phyloP scores from a whole-genome alignment of 2,888 invertebrate species.

The Athalia circularis region DNA sequence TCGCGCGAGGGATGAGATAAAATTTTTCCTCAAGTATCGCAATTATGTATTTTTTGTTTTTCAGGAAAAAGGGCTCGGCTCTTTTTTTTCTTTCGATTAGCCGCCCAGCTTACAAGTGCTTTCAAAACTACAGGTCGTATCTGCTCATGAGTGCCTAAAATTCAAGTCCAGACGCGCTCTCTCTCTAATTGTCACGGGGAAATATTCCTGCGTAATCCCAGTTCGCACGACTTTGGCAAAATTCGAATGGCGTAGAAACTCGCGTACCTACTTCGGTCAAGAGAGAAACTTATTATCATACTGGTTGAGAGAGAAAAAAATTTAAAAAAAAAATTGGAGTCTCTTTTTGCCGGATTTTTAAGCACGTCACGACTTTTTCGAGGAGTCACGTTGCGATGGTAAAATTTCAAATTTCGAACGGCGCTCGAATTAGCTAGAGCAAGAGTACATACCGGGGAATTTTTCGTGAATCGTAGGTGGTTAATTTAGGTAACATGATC shows the following conservation, averaged over 20 bases:
- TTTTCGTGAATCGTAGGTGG: constrained; percentile 22
- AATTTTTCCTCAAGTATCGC: constrained; percentile 19
- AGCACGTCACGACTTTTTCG: no score
- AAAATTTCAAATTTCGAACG: background rate
- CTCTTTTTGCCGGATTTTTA: no score
- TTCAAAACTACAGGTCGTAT: background rate
- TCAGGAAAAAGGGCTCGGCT: background rate
- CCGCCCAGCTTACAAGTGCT: constrained; percentile 5
- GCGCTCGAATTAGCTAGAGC: constrained; percentile 9
- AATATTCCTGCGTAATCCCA: constrained; percentile 9
- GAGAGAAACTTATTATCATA: constrained; percentile 28
- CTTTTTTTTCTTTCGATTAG: no score
- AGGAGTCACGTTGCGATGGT: background rate
- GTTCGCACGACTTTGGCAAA: constrained; percentile 11
- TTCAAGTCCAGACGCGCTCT: constrained; percentile 26
- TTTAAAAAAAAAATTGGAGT: no score
- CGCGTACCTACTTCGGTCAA: constrained; percentile 40
- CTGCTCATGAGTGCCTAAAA: background rate
- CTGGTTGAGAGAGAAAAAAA: background rate
- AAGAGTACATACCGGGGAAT: background rate
- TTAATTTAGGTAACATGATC: constrained; percentile 39
- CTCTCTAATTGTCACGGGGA: background rate
- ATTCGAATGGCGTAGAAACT: constrained; percentile 27
- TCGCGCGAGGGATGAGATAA: background rate
- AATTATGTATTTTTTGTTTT: background rate